Percentiles rank a stretch among this genome's conserved stretches.
Evolutionary conservation across 2,113 vertebrate genomes (phyloP).

Genomic region (Muntiacus reevesi): DNA sequence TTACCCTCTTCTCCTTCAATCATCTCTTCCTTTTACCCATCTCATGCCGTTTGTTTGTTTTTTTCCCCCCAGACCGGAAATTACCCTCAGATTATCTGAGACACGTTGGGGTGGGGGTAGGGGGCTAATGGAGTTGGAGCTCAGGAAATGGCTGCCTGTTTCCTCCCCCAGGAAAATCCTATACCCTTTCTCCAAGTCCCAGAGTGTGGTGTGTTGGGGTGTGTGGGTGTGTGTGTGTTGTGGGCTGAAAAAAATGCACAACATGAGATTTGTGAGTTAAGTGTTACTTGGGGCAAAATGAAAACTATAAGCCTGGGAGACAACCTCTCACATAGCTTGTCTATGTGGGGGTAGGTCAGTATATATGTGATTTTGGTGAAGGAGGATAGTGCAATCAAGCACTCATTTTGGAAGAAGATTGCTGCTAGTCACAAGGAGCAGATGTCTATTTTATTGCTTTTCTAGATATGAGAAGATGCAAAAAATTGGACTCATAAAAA

Average conservation of each 20-base stretch:
- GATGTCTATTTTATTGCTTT: neutral
- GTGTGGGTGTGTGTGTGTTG: neutral
- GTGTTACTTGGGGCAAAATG: neutral
- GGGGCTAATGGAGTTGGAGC: neutral
- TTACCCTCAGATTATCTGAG: neutral
- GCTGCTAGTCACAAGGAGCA: neutral
- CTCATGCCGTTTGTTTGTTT: neutral
- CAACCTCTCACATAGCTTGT: neutral
- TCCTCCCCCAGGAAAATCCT: neutral
- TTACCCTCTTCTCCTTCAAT: neutral
- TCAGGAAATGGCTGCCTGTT: constrained; percentile 18
- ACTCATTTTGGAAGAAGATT: neutral
- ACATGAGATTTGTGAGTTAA: neutral
- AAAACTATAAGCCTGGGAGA: neutral
- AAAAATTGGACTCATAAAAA: neutral
- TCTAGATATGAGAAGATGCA: neutral
- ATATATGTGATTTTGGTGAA: neutral
- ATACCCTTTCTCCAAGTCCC: constrained; percentile 43
- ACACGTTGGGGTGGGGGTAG: neutral
- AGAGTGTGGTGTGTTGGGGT: neutral
- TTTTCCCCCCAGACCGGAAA: neutral
- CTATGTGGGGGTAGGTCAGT: neutral
- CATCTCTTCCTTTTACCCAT: neutral
- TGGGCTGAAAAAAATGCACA: neutral
- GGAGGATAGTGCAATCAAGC: neutral